Percentiles rank a stretch among this genome's conserved stretches.
Evolutionary conservation across 1,140 invertebrate species (phyloP).

Genomic region (Eciton burchellii): DNA sequence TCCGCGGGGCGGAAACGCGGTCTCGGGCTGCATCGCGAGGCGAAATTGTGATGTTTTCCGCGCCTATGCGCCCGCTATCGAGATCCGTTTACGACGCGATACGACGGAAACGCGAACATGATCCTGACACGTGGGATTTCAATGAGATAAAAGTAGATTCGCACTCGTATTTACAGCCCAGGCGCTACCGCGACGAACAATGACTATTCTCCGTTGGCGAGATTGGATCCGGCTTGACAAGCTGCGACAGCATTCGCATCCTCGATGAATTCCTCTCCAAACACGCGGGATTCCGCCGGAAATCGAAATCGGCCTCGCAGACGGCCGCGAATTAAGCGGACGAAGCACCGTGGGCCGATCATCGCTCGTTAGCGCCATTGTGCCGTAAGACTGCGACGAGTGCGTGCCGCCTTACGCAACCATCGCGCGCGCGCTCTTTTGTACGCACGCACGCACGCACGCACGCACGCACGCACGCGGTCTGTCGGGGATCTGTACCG

Average conservation of each 20-base stretch:
- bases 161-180: not conserved
- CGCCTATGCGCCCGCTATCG: not conserved
- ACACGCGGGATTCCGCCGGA: constrained; percentile 14
- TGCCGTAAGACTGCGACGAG: constrained; percentile 33
- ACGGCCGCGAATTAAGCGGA: constrained; percentile 49
- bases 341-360: constrained; percentile 60
- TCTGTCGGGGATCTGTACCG: constrained; percentile 59
- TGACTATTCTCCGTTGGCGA: constrained; percentile 28
- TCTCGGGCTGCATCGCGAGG: constrained; percentile 16
- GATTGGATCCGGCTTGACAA: not conserved
- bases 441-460: not conserved
- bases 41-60: too few species aligned
- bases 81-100: constrained; percentile 40
- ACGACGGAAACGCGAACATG: not conserved
- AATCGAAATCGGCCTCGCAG: constrained; percentile 18
- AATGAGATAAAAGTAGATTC: not conserved
- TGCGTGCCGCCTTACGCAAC: constrained; percentile 65
- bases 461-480: constrained; percentile 55
- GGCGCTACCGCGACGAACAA: not conserved
- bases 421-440: not conserved
- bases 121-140: too few species aligned
- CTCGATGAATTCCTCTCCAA: too few species aligned
- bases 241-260: constrained; percentile 11
- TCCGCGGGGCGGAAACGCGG: not conserved
- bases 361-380: constrained; percentile 72